Evolutionary conservation across 1,140 invertebrate species (phyloP), one percentile per base, ranked within the genome.

Genomic region (Caenorhabditis briggsae): DNA sequence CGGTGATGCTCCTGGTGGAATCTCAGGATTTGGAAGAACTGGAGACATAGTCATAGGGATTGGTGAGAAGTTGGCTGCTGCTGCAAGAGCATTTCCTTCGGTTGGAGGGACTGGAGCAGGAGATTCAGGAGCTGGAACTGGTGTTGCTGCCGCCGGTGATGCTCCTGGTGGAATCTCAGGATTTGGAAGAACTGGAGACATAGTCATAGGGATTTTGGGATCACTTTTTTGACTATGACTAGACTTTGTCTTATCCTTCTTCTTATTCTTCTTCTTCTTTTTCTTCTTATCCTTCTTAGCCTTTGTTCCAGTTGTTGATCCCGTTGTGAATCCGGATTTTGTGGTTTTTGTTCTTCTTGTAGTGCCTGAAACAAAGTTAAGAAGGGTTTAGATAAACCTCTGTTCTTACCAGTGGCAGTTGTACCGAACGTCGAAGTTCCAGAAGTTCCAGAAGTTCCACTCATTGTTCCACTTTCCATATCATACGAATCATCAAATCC

Each of bases 321-420:
- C 56, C 5, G 56, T 58, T 58, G 56, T 58, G 16, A 2, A 8
- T 58, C 56, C n/a, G 8, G 56, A n/a, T 58, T 58, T 58, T n/a
- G 56, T 58, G n/a, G 56, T 58, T 58, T 20, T 18, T n/a, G 56
- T 58, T 58, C n/a, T 58, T 58, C 56, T n/a, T n/a, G 56, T 58
- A 3, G 56, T 58, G n/a, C 56, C 56, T 58, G 56, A 58, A 20
- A n/a, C 0, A 20, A n/a, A n/a, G 0, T 20, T 20, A n/a, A n/a
- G 5, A n/a, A n/a, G n/a, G 7, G 56, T 5, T 3, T n/a, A 8
- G 33, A 33, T n/a, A 20, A n/a, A 16, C 18, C n/a, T 58, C 8
- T 58, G 8, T 1, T 58, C 5, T 18, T 58, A n/a, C 56, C 56
- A n/a, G 56, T n/a, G n/a, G 56, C 16, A 18, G 56, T 58, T 8